A percentile compares a stretch with the other conserved stretches of the same genome.
These are phyloP conservation scores for Zaprionus ornatus DNA, from an alignment of 1,140 invertebrate species.

Conservation along the genomic window DNA sequence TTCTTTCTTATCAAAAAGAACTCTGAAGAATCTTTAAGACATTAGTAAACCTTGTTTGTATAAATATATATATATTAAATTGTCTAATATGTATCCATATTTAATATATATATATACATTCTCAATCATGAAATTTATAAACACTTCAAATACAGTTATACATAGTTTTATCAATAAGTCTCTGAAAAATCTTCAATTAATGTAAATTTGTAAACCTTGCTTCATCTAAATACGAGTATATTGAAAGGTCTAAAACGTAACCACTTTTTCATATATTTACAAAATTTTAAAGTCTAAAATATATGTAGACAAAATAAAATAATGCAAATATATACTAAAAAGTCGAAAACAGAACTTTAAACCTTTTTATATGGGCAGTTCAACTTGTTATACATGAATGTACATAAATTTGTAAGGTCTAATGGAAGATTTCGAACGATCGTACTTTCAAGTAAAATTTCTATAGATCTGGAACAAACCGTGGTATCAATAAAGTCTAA, in stretches of 20 bases:
- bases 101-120: too few species aligned
- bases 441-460: not conserved
- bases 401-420: not conserved
- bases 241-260: too few species aligned
- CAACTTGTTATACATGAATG: not conserved
- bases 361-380: not conserved
- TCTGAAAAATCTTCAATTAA: not conserved
- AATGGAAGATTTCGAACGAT: not conserved
- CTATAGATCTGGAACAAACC: not conserved
- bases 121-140: too few species aligned
- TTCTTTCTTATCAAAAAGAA: too few species aligned
- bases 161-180: too few species aligned
- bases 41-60: too few species aligned
- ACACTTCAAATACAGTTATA: too few species aligned
- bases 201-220: not conserved
- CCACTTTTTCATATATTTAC: too few species aligned
- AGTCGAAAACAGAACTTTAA: not conserved
- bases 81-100: too few species aligned
- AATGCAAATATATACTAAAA: not conserved
- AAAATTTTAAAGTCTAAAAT: too few species aligned
- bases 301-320: not conserved
- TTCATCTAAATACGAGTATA: too few species aligned
- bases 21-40: not conserved
- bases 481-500: not conserved
- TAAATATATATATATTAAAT: too few species aligned